These are phyloP conservation scores for Macrochelys suwanniensis DNA, from an alignment of 2,797 vertebrate species.

Conservation along the genomic window DNA sequence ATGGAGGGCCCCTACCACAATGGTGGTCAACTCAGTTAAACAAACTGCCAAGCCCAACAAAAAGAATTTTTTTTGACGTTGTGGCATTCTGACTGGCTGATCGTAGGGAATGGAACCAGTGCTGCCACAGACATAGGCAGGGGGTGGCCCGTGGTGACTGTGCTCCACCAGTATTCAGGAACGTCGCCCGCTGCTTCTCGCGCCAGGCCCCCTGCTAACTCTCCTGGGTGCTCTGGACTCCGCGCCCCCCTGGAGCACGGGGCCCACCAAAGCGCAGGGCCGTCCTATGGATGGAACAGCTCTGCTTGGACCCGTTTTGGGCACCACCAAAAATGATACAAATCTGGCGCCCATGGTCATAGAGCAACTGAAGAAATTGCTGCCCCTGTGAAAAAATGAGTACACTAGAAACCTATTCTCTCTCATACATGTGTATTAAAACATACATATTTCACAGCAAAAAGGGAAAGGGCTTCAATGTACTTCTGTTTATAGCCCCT, in stretches of 20 bases:
- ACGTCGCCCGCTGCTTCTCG: too few relatives aligned
- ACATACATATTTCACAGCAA: not conserved
- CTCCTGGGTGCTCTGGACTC: too few relatives aligned
- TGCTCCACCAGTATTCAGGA: too few relatives aligned
- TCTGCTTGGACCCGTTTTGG: too few relatives aligned
- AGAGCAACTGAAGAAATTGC: not conserved
- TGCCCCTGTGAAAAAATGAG: not conserved
- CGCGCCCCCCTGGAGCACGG: too few relatives aligned
- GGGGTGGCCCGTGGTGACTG: too few relatives aligned
- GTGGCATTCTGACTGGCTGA: not conserved
- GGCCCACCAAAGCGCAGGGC: too few relatives aligned
- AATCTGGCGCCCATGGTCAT: too few relatives aligned
- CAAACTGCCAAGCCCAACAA: not conserved
- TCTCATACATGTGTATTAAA: fast-evolving
- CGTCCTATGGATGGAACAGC: too few relatives aligned
- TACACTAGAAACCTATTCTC: not conserved
- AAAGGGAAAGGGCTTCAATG: not conserved
- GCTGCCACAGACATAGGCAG: not conserved
- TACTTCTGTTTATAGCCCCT: not conserved
- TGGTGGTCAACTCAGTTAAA: not conserved
- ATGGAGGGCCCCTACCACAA: not conserved
- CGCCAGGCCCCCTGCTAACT: too few relatives aligned
- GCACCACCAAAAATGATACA: too few relatives aligned
- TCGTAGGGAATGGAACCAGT: not conserved
- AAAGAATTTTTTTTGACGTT: too few relatives aligned